Evolutionary conservation across 2,113 vertebrate genomes (phyloP), one percentile per base, ranked within the genome.

Genomic region (Otocyon megalotis): DNA sequence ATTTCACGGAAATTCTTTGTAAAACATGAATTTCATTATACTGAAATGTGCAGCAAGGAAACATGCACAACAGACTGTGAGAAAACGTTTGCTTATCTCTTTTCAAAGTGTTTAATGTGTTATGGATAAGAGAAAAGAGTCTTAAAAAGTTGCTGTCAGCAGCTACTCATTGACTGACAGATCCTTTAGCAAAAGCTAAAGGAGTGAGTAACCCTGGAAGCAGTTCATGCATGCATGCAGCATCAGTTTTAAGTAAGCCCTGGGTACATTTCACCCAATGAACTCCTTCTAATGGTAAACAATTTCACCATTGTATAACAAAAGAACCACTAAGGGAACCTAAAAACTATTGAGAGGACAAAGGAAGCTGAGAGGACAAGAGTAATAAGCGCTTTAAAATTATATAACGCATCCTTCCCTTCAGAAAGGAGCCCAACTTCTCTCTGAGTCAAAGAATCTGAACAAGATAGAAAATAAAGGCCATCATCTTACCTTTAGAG

Each of bases 121-220:
- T 93, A 76, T 76, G 58, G 83, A 84, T 87, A 93, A 93, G 87
- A 96, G 50, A 98, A 93, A 93, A 81, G 76, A 83, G 83, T 69
- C 95, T 94, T 88, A 24, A 94, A 92, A 94, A n/a, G 89, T 87
- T 92, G 92, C 90, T 97, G 95, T 96, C 97, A 95, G 94, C 80
- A 63, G 87, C 95, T 53, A 56, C 96, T 60, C 43, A 9, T 90
- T 97, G 94, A 98, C 35, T 92, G 97, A 96, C 97, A 97, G 94
- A 79, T 87, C 74, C 74, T 69, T 97, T 80, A 88, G 83, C 71
- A 74, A 93, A 94, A 84, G 67, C 80, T 92, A 60, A 92, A 71
- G 88, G 88, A 80, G 69, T 43, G 67, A 96, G 90, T 90, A 58
- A 92, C 95, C 96, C 90, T 90, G 96, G 94, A 90, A 97, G 97